These are phyloP conservation scores for Toxotes lorentzi DNA, from an alignment of 2,797 vertebrate species.

Conservation along the genomic window DNA sequence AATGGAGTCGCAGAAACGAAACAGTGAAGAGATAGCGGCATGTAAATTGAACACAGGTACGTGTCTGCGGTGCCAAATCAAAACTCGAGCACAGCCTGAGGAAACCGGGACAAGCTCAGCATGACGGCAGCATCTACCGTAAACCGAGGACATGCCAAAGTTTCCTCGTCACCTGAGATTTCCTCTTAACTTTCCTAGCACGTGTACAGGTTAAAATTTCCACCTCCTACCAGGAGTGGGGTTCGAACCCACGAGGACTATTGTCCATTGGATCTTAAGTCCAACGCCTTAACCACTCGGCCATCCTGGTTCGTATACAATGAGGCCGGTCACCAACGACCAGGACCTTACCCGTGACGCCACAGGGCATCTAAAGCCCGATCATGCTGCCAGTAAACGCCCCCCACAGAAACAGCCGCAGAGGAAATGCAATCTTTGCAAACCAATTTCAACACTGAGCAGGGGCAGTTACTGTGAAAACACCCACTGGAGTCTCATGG, in stretches of 20 bases:
- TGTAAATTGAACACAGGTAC: no score
- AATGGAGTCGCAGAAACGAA: no score
- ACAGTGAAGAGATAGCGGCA: no score
- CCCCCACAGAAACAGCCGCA: constrained; percentile 28
- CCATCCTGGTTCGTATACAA: constrained; percentile 60
- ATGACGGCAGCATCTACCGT: no score
- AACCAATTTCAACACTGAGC: constrained; percentile 42
- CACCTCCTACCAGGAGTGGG: constrained; percentile 59
- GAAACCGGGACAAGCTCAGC: no score
- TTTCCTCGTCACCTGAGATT: no score
- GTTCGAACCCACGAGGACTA: constrained; percentile 75
- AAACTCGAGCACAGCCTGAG: no score
- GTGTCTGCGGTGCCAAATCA: no score
- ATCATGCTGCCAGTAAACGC: constrained; percentile 24
- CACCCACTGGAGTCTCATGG: constrained; percentile 29
- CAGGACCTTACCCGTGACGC: neutral
- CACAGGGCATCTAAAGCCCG: neutral
- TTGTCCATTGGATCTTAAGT: constrained; percentile 80
- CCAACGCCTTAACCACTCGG: constrained; percentile 82
- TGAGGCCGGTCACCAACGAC: rapidly evolving
- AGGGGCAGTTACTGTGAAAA: constrained; percentile 28
- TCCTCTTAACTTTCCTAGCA: no score
- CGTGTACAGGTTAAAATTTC: constrained; percentile 1
- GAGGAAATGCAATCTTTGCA: constrained; percentile 43
- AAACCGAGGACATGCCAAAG: no score